Conservation (phyloP, 2,113 vertebrate species). For the Rynchops niger region DNA sequence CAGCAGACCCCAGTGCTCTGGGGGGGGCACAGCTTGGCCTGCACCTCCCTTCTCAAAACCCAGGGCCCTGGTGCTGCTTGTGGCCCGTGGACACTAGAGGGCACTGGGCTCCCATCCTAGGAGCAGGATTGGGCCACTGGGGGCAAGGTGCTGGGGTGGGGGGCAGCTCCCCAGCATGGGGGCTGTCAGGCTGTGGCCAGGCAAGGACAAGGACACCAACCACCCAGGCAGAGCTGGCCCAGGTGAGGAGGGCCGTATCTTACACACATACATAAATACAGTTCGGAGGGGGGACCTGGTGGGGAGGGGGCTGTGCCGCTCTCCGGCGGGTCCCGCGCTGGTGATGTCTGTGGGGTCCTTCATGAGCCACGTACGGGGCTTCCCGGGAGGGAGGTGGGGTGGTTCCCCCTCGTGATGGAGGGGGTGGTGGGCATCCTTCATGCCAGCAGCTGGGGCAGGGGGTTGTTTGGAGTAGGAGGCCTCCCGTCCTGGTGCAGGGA, state of each 20-base stretch:
- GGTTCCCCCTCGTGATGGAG: neutral
- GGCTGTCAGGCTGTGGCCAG: neutral
- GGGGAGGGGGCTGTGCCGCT: neutral
- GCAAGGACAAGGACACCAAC: neutral
- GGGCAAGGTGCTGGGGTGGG: neutral
- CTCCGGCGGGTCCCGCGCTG: fast-evolving
- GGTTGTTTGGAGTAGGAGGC: neutral
- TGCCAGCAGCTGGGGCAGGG: neutral
- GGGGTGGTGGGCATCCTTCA: neutral
- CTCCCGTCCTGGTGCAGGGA: fast-evolving
- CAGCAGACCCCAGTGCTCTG: fast-evolving
- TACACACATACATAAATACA: conserved; percentile 62
- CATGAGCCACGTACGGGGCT: fast-evolving
- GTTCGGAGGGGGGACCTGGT: neutral
- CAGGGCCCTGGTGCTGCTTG: fast-evolving
- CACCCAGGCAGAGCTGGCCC: neutral
- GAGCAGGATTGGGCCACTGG: neutral
- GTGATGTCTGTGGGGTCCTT: fast-evolving
- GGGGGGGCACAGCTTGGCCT: neutral
- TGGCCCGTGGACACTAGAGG: neutral
- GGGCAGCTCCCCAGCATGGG: fast-evolving
- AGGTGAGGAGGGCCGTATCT: neutral
- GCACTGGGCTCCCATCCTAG: neutral
- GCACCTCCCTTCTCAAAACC: fast-evolving
- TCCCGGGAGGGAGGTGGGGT: fast-evolving